phyloP scores from a whole-genome alignment of 2,888 invertebrate genomes.

The Ariolimax columbianus region DNA sequence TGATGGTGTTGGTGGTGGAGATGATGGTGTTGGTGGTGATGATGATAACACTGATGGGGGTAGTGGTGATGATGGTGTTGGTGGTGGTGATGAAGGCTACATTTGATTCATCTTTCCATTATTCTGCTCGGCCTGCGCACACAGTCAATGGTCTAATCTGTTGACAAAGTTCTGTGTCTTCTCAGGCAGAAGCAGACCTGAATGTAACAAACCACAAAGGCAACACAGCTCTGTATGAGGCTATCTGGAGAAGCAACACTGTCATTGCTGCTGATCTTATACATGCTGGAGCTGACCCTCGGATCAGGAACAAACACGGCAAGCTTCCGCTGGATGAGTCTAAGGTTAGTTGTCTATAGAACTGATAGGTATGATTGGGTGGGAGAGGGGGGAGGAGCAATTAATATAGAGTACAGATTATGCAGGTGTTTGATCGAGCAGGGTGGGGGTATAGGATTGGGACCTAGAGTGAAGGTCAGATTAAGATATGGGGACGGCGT shows the following conservation, averaged over 20 bases:
- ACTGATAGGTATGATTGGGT: no score
- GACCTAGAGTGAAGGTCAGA: no score
- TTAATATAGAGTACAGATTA: no score
- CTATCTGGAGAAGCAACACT: conserved; percentile 58
- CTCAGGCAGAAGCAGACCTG: conserved; percentile 59
- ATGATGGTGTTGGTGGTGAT: not conserved
- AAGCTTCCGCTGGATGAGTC: conserved; percentile 61
- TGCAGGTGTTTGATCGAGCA: no score
- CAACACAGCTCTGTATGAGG: conserved; percentile 72
- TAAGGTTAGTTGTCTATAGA: conserved; percentile 57
- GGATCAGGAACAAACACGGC: conserved; percentile 61
- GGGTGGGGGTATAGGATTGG: no score
- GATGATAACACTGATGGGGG: no score
- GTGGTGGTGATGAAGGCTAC: not conserved
- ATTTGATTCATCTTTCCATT: not conserved
- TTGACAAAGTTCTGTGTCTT: not conserved
- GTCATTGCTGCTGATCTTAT: conserved; percentile 63
- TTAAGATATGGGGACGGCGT: no score
- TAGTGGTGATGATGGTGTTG: not conserved
- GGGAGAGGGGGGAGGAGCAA: no score
- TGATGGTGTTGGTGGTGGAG: not conserved
- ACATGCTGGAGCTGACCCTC: conserved; percentile 62
- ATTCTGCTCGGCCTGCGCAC: not conserved
- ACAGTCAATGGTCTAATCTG: not conserved
- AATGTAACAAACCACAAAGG: conserved; percentile 65